A percentile compares a stretch with the other conserved stretches of the same genome.
Evolutionary conservation across 2,888 invertebrate genomes (phyloP).

Genomic region (Spilarctia lutea): DNA sequence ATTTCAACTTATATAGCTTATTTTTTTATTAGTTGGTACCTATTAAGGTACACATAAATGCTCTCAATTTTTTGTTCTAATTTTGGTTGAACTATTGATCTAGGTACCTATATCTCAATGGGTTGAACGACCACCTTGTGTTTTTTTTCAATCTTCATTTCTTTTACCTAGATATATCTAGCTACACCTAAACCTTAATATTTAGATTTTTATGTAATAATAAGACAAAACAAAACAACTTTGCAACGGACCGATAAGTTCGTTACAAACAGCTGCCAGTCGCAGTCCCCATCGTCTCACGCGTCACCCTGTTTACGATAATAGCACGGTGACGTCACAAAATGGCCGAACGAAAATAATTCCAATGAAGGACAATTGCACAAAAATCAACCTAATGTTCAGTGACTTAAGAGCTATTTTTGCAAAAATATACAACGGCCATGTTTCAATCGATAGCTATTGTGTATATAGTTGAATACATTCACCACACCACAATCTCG

Average conservation of each 20-base stretch:
- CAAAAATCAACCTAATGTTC: slow-evolving; percentile 28
- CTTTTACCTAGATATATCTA: too few species aligned
- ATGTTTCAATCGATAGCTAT: slow-evolving; percentile 2
- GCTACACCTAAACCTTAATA: too few species aligned
- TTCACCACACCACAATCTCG: slow-evolving; percentile 3
- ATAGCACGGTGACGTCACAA: slow-evolving; percentile 51
- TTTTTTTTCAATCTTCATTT: too few species aligned
- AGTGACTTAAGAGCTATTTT: not conserved
- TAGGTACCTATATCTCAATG: too few species aligned
- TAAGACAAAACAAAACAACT: not conserved
- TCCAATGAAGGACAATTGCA: slow-evolving; percentile 12
- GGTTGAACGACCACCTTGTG: too few species aligned
- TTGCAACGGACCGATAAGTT: slow-evolving; percentile 32
- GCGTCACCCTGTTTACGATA: slow-evolving; percentile 22
- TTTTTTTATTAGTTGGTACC: too few species aligned
- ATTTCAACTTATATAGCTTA: too few species aligned
- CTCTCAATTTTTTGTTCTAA: too few species aligned
- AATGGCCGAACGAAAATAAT: slow-evolving; percentile 36
- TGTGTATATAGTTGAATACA: slow-evolving; percentile 5
- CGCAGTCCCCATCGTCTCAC: too few species aligned
- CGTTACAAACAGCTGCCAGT: slow-evolving; percentile 54
- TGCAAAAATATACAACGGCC: rapidly evolving
- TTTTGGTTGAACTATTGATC: too few species aligned
- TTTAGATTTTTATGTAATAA: not conserved
- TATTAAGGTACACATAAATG: too few species aligned